Evolutionary conservation across 2,113 vertebrate genomes (phyloP).

Genomic region (Neopipo cinnamomea): DNA sequence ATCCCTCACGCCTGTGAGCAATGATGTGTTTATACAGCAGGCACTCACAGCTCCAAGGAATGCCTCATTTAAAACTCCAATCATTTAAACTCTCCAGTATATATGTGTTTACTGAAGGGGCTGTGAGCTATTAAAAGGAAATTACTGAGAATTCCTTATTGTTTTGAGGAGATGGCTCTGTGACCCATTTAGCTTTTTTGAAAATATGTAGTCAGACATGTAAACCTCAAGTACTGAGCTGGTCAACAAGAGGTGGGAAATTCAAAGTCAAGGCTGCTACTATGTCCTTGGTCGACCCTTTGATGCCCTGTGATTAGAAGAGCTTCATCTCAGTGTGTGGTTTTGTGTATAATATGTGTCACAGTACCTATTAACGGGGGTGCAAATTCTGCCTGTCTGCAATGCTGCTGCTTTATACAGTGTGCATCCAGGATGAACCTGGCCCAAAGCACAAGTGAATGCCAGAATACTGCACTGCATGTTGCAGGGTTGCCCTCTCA

Average conservation of each 20-base stretch:
- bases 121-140: background rate
- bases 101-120: background rate
- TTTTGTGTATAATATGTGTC: background rate
- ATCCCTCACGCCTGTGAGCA: background rate
- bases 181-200: background rate
- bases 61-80: background rate
- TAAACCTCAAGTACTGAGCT: background rate
- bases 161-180: background rate
- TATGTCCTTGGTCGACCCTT: background rate
- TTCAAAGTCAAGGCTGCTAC: background rate
- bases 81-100: background rate
- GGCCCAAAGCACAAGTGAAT: background rate
- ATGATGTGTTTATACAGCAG: rapidly evolving
- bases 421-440: background rate
- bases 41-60: background rate
- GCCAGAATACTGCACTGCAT: background rate
- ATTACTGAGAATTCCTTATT: background rate
- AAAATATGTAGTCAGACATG: background rate
- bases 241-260: background rate
- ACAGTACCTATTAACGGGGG: background rate
- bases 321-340: background rate
- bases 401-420: background rate
- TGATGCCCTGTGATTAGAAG: background rate
- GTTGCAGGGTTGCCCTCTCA: background rate
- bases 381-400: background rate